Evolutionary conservation across 2,888 invertebrate species (phyloP).

Genomic region (Ypsolopha scabrella): DNA sequence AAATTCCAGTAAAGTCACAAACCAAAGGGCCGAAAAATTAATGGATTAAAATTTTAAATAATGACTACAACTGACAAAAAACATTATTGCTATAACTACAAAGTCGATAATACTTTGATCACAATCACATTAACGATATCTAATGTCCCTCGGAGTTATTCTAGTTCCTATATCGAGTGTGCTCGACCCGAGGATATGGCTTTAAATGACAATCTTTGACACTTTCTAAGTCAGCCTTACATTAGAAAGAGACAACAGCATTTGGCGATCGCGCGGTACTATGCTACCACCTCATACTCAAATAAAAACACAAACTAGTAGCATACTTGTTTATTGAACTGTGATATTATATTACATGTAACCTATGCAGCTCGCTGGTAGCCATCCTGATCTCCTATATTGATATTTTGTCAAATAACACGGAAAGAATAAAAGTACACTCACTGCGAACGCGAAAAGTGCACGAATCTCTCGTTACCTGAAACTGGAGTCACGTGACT

Average conservation of each 20-base stretch:
- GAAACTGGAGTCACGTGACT: too few relatives aligned
- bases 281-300: not conserved
- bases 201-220: slow-evolving; percentile 28
- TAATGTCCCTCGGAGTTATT: slow-evolving; percentile 17
- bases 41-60: not conserved
- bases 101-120: slow-evolving; percentile 59
- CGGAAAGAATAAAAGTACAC: too few relatives aligned
- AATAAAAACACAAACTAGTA: slow-evolving; percentile 17
- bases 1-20: slow-evolving; percentile 16
- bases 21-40: slow-evolving; percentile 24
- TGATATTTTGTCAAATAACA: too few relatives aligned
- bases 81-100: slow-evolving; percentile 58
- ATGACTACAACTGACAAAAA: slow-evolving; percentile 24
- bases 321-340: not conserved
- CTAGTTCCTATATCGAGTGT: slow-evolving; percentile 5
- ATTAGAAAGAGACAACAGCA: slow-evolving; percentile 59
- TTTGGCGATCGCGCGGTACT: slow-evolving; percentile 39
- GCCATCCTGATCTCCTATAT: too few relatives aligned
- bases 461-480: too few relatives aligned
- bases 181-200: slow-evolving; percentile 14
- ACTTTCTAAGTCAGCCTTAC: slow-evolving; percentile 68
- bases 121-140: slow-evolving; percentile 45
- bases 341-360: too few relatives aligned
- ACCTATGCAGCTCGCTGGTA: too few relatives aligned
- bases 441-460: too few relatives aligned